A percentile compares a stretch with the other conserved stretches of the same genome.
Conservation (phyloP, 2,888 invertebrate genomes). For the Caradrina kadenii region DNA sequence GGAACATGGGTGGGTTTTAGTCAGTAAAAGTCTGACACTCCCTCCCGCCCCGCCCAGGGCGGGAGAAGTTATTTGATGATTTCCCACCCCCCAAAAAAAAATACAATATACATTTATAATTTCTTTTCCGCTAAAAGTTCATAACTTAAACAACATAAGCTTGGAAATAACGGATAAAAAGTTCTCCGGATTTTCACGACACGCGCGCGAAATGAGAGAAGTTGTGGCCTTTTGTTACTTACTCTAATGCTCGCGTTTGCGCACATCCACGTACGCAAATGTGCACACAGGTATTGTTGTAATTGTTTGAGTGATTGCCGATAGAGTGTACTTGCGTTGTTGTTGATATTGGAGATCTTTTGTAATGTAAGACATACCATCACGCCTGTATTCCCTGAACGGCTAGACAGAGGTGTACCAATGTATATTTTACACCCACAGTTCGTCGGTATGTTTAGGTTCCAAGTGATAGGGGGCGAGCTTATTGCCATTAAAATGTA, state of each 20-base stretch:
- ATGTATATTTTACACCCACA: no score
- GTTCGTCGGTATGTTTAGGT: no score
- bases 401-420: no score
- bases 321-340: neutral
- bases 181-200: slow-evolving; percentile 73
- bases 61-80: no score
- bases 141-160: slow-evolving; percentile 47
- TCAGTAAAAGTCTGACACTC: no score
- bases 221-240: slow-evolving; percentile 77
- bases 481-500: no score
- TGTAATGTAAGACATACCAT: neutral
- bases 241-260: slow-evolving; percentile 64
- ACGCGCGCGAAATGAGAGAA: slow-evolving; percentile 76
- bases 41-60: no score
- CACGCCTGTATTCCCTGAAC: no score
- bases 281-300: slow-evolving; percentile 28
- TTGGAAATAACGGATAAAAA: slow-evolving; percentile 74
- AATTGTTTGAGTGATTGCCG: slow-evolving; percentile 33
- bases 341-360: slow-evolving; percentile 16
- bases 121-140: slow-evolving; percentile 28
- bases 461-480: no score
- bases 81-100: no score
- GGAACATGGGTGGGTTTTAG: no score
- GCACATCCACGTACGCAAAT: slow-evolving; percentile 19
- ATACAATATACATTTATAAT: no score